Base-by-base conservation (phyloP, 2,113 vertebrate genomes). In the Channa argus region DNA sequence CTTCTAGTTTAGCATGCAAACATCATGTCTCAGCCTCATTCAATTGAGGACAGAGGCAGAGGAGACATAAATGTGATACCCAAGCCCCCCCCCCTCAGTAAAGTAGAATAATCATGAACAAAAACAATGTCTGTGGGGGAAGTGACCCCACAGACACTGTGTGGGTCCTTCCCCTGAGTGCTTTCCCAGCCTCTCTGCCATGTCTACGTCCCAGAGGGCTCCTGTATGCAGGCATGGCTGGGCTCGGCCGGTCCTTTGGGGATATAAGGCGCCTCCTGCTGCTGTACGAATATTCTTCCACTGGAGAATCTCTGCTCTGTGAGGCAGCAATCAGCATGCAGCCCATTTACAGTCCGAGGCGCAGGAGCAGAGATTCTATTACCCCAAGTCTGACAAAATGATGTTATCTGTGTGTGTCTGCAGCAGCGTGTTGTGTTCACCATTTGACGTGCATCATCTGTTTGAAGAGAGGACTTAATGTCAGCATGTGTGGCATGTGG, bases 1-100 rank as follows among this genome's bases (percentile, higher is more conserved):
- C 75, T 45, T 72, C 67, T 51, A 60, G 75, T 89, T 89, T 87
- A 65, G 68, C 70, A 86, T 86, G 80, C 84, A 72, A 68, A 73
- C 80, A 79, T 75, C 53, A 72, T 64, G 76, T 64, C 74, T 58
- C 67, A n/a, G 79, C 53, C 59, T 72, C n/a, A 11, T 39, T 64
- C 60, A 53, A 33, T 63, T 63, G 75, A 71, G 82, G 61, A 74
- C 69, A n/a, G 47, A 51, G 24, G 62, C 49, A 41, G 49, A 64
- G 1, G 49, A 14, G 53, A 64, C 52, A 54, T 5, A 54, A 54
- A 41, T 9, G 9, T 14, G 6, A 66, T 43, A 70, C 46, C 38
- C 51, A 51, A 62, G 63, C 7, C 5, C 51, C 62, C 60, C 7
- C 5, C 51, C 62, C 60, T 67, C 11, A 11, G 69, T 46, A 53